Evolutionary conservation across 2,113 vertebrate species (phyloP).

Genomic region (Laticauda laticaudata): DNA sequence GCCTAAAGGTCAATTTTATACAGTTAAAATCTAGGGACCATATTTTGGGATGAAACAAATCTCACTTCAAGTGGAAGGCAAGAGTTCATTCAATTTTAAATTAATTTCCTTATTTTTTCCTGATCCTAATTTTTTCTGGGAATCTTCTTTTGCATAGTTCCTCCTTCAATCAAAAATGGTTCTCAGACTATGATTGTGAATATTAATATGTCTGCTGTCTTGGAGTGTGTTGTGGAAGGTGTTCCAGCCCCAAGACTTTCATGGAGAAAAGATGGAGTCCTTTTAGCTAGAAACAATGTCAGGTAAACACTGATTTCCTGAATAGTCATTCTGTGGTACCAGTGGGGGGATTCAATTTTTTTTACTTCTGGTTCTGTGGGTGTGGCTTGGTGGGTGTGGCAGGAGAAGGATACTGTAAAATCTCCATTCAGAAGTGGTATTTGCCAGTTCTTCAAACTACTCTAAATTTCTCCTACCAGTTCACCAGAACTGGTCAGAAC

Average conservation of each 20-base stretch:
- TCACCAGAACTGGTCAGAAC: too few species aligned
- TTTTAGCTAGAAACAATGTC: conserved; percentile 76
- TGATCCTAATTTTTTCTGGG: background rate
- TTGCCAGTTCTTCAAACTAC: too few species aligned
- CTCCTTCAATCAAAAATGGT: conserved; percentile 80
- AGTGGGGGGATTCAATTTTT: too few species aligned
- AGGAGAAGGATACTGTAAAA: too few species aligned
- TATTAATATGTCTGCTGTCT: conserved; percentile 69
- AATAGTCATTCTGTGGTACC: background rate
- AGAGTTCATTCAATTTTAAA: background rate
- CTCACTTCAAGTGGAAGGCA: background rate
- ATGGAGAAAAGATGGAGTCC: conserved; percentile 91
- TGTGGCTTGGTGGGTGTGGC: too few species aligned
- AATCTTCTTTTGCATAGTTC: conserved; percentile 71
- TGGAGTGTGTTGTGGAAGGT: conserved; percentile 85
- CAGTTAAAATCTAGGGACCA: background rate
- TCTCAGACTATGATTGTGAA: conserved; percentile 70
- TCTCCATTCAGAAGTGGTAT: too few species aligned
- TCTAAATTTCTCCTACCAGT: too few species aligned
- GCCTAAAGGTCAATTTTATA: background rate
- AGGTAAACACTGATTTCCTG: conserved; percentile 67
- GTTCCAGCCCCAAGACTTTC: conserved; percentile 84
- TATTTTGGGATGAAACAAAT: conserved; percentile 6
- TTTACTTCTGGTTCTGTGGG: too few species aligned
- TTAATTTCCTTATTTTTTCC: background rate